Conservation (phyloP, 2,113 vertebrate species). For the Cranoglanis bouderius region DNA sequence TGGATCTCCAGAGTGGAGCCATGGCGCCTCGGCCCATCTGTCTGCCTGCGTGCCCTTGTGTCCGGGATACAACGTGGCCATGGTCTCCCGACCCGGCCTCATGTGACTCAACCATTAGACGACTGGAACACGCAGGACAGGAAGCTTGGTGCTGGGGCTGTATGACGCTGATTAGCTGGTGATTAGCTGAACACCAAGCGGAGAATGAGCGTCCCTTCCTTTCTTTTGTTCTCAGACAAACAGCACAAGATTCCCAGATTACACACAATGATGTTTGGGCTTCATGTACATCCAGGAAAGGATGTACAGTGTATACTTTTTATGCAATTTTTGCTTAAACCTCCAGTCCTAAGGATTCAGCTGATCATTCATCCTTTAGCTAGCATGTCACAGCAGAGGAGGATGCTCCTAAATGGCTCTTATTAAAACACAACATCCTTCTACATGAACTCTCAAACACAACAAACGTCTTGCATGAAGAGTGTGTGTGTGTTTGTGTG, state of each 20-base stretch:
- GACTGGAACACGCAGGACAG: slow-evolving; percentile 13
- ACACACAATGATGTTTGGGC: not conserved
- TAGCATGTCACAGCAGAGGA: not conserved
- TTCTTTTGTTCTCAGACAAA: slow-evolving; percentile 7
- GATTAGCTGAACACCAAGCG: not conserved
- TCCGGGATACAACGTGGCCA: slow-evolving; percentile 43
- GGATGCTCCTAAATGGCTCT: slow-evolving; percentile 5
- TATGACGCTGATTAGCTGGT: not conserved
- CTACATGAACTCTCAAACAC: slow-evolving; percentile 38
- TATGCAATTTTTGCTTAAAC: not conserved
- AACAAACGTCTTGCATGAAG: slow-evolving; percentile 28
- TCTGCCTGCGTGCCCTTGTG: not conserved
- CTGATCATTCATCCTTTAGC: not conserved
- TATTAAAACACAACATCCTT: slow-evolving; percentile 41
- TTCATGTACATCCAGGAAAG: not conserved
- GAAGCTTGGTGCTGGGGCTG: slow-evolving; percentile 10
- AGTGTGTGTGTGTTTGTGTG: not conserved
- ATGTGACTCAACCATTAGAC: slow-evolving; percentile 3
- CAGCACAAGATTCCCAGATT: not conserved
- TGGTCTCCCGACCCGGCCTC: slow-evolving; percentile 13
- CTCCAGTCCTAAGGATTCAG: not conserved
- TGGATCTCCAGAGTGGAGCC: slow-evolving; percentile 77
- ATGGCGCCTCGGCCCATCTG: slow-evolving; percentile 53
- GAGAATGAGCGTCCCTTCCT: not conserved
- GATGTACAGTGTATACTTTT: not conserved